Evolutionary conservation across 2,113 vertebrate species (phyloP).

Genomic region (Choloepus hoffmanni): DNA sequence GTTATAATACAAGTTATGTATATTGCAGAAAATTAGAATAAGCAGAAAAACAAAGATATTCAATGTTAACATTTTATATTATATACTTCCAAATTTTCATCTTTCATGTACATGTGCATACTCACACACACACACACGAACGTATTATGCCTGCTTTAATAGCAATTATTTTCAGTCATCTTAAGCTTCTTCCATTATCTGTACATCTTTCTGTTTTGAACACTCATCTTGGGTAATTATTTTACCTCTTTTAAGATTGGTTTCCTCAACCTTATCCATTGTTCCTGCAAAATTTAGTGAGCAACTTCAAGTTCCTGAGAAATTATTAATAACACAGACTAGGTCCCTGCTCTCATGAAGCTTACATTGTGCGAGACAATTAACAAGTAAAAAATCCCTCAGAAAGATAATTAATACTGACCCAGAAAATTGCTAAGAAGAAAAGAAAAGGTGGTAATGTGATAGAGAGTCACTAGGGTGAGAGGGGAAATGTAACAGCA

Average conservation of each 20-base stretch:
- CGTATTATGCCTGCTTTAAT: background rate
- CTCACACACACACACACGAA: background rate
- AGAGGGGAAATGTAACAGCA: background rate
- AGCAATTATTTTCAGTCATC: background rate
- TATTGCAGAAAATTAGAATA: conserved; percentile 38
- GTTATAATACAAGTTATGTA: background rate
- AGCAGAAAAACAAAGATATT: background rate
- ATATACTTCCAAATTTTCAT: background rate
- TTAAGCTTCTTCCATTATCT: background rate
- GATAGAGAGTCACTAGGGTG: background rate
- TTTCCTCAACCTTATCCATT: background rate
- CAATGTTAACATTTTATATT: background rate
- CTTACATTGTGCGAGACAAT: background rate
- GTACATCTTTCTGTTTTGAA: conserved; percentile 6
- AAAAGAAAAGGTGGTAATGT: conserved; percentile 22
- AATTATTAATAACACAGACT: background rate
- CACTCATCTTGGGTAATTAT: background rate
- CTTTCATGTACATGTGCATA: background rate
- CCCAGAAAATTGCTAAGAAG: background rate
- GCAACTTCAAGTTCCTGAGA: background rate
- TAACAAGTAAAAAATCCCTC: background rate
- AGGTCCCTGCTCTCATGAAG: too few species aligned
- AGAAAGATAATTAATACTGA: background rate
- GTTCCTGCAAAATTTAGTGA: background rate
- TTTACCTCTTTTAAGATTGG: background rate